Base-by-base conservation (phyloP, 2,113 vertebrate genomes). In the Pampusana beccarii region DNA sequence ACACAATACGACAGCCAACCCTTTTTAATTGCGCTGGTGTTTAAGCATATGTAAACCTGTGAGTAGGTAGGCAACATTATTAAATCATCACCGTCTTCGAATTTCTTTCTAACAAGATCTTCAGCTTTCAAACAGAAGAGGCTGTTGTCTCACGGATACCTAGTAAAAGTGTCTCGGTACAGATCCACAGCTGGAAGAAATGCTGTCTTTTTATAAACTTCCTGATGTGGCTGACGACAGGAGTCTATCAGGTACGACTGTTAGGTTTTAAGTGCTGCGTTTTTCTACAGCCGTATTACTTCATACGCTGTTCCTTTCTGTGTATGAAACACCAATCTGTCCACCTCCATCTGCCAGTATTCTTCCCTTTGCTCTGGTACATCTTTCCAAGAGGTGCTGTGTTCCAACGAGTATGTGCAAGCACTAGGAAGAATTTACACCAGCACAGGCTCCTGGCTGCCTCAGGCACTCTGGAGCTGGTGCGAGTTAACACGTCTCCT, bases 301-400 rank as follows among this genome's bases (percentile, higher is more conserved):
- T 26, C 62, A 92, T 7, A 6, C 36, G 21, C 42, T 18, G 5
- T 9, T 38, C 60, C 75, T 83, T 6, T 66, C 67, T 16, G 38
- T 7, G 4, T 42, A 34, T 25, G 50, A 24, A 90, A 36, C 25
- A 60, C 4, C 89, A 89, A 54, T 33, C 93, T 93, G 84, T 8
- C 81, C 80, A 40, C 34, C 42, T 83, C 86, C 84, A 85, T n/a
- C 94, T 95, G 93, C 54, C 80, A 79, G 31, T 10, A 36, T 40
- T 66, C 58, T 16, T 36, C 56, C 70, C 53, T 73, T 80, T 48
- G 56, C 89, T 25, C 51, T 36, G 70, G 31, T 46, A 56, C 13
- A 3, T 40, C 78, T 82, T 74, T 31, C 80, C 75, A 38, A 5
- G 10, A 74, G n/a, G 60, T 70, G 16, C 64, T 16, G 16, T 1